Conservation (phyloP, 30 jellyfish, hydroid and myxozoan genomes). For the Aurelia aurita region DNA sequence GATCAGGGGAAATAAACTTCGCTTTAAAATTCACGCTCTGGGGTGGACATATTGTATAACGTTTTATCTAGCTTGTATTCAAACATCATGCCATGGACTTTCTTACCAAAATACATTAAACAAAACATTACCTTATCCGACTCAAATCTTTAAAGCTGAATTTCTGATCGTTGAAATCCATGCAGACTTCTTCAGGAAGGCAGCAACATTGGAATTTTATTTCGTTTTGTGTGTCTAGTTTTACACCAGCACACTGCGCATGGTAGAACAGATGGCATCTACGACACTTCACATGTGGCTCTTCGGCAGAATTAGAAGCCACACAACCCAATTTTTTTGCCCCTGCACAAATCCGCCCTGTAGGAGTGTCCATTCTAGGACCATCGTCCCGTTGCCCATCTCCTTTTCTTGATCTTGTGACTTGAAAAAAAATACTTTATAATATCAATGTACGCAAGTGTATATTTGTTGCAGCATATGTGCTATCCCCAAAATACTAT, state of each 20-base stretch:
- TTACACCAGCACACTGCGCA: slow-evolving; percentile 1
- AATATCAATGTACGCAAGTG: background rate
- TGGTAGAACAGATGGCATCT: slow-evolving; percentile 2
- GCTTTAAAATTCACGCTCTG: background rate
- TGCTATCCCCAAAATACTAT: background rate
- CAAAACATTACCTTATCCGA: background rate
- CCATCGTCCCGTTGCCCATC: background rate
- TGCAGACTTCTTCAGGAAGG: slow-evolving; percentile 5
- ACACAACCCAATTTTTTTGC: background rate
- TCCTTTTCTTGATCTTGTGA: background rate
- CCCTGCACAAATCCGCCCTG: slow-evolving; percentile 4
- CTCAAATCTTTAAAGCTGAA: background rate
- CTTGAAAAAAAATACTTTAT: background rate
- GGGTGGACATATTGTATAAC: background rate
- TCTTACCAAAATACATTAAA: background rate
- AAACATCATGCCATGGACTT: background rate
- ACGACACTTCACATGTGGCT: slow-evolving; percentile 6
- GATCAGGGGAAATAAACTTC: background rate
- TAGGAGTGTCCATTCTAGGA: slow-evolving; percentile 1
- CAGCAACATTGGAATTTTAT: background rate
- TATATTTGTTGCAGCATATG: background rate
- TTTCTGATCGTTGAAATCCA: background rate
- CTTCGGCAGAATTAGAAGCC: background rate
- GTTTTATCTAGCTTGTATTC: background rate
- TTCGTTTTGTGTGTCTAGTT: background rate